Conservation (phyloP, 2,797 vertebrate genomes). For the Picus viridis region DNA sequence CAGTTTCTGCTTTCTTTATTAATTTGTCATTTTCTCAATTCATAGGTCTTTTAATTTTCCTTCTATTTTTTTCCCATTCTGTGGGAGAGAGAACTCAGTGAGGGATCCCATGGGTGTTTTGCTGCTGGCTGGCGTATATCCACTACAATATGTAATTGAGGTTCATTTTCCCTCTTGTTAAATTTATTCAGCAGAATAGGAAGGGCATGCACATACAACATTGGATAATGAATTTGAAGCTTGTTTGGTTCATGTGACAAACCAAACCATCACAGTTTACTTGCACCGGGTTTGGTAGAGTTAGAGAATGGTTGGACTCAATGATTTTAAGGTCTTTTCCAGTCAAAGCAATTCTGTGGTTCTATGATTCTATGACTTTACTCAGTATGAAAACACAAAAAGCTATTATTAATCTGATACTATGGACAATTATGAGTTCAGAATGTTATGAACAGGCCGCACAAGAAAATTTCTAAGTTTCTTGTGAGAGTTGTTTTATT, state of each 20-base stretch:
- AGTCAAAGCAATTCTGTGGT: too few species aligned
- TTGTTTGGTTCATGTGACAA: neutral
- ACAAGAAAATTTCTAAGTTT: too few species aligned
- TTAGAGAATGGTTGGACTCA: too few species aligned
- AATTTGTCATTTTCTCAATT: too few species aligned
- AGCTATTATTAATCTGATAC: neutral
- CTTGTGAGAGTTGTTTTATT: too few species aligned
- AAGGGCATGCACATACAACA: neutral
- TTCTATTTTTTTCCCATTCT: neutral
- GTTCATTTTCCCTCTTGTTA: neutral
- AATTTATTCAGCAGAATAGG: neutral
- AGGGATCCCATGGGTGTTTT: neutral
- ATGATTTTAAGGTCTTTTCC: too few species aligned
- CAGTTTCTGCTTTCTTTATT: neutral
- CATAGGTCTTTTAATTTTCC: neutral
- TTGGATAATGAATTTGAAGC: neutral
- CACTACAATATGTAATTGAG: neutral
- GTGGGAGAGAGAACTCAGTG: neutral
- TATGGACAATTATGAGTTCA: neutral
- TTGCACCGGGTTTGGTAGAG: neutral
- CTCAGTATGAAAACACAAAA: neutral
- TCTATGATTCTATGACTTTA: too few species aligned
- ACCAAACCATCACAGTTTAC: too few species aligned
- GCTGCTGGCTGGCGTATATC: neutral
- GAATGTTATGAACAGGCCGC: too few species aligned